Percentiles rank a stretch among this genome's conserved stretches.
Evolutionary conservation across 1,140 invertebrate genomes (phyloP).

Genomic region (Drosophila sucinea): DNA sequence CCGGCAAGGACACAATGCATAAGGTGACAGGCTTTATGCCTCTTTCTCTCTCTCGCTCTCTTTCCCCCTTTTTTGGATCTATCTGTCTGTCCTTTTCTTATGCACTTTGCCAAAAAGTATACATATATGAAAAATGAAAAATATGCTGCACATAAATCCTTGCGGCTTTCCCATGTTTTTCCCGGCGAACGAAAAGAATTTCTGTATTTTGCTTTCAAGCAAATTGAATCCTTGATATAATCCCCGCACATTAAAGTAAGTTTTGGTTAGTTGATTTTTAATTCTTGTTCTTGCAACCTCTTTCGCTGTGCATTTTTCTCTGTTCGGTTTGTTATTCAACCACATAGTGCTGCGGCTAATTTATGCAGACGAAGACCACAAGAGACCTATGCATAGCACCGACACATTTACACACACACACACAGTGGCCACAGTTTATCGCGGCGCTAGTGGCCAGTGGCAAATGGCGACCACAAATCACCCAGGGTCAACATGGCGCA

Average conservation of each 20-base stretch:
- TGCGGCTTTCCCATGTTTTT: slow-evolving; percentile 57
- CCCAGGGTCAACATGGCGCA: slow-evolving; percentile 73
- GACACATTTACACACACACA: neutral
- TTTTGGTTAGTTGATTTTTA: slow-evolving; percentile 30
- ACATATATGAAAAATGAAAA: slow-evolving; percentile 65
- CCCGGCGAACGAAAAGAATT: slow-evolving; percentile 17
- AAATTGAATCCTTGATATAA: slow-evolving; percentile 49
- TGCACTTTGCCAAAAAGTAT: slow-evolving; percentile 16
- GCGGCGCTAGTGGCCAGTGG: slow-evolving; percentile 51
- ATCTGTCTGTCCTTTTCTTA: slow-evolving; percentile 2
- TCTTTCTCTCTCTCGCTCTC: slow-evolving; percentile 22
- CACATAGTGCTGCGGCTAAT: slow-evolving; percentile 75
- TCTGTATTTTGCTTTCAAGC: slow-evolving; percentile 37
- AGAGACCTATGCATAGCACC: slow-evolving; percentile 22
- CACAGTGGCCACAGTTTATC: slow-evolving; percentile 63
- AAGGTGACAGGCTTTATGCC: slow-evolving; percentile 69
- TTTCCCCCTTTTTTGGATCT: neutral
- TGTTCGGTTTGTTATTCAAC: slow-evolving; percentile 41
- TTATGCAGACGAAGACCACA: slow-evolving; percentile 62
- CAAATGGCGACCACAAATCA: slow-evolving; percentile 70
- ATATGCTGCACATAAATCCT: slow-evolving; percentile 77
- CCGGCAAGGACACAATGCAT: slow-evolving; percentile 59
- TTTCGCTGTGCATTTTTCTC: neutral
- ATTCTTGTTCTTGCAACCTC: slow-evolving; percentile 14
- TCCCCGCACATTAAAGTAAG: slow-evolving; percentile 19